Evolutionary conservation across 2,888 invertebrate genomes (phyloP), one percentile per base, ranked within the genome.

Genomic region (Drosophila yooni): DNA sequence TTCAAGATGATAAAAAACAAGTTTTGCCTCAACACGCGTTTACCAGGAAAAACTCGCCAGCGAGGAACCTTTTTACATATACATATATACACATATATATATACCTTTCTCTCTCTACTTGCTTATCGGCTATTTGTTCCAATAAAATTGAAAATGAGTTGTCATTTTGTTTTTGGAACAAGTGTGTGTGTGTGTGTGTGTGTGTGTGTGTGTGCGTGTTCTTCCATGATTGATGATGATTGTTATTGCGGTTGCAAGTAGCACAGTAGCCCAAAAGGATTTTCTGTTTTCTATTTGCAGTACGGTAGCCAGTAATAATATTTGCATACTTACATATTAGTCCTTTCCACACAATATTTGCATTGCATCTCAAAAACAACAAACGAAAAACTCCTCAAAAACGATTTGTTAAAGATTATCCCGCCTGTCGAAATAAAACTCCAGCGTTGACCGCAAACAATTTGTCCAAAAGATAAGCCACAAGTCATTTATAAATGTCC

Each of bases 401-500:
- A 52, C 50, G 65, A 69, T 79, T 69, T 48, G 61, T 61, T 50
- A 18, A 48, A 53, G 31, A 34, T 38, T 54, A 61, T 57, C 70
- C 56, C 31, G 15, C 43, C 67, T 70, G 70, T 74, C 70, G 27
- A 68, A 73, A 64, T 43, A 70, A 25, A 61, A 62, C 40, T 46
- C 38, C 57, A 54, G 33, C 71, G 60, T 56, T 87, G 88, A 87
- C 89, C 89, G 74, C 82, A 82, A 82, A 48, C 74, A 85, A 87
- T 87, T 89, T 87, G 87, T 89, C 79, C 78, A 43, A 74, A 33
- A 57, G 74, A 74, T 79, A 72, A 74, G 56, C 21, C 52, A 57
- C 46, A 74, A 74, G 75, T 83, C 88, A 88, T 88, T 86, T 82
- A 69, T 86, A 87, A 88, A 82, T 76, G 85, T 89, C 81, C 82